Percentiles rank a stretch among this genome's conserved stretches.
phyloP scores from a whole-genome alignment of 2,113 vertebrate genomes.

The Passer montanus region DNA sequence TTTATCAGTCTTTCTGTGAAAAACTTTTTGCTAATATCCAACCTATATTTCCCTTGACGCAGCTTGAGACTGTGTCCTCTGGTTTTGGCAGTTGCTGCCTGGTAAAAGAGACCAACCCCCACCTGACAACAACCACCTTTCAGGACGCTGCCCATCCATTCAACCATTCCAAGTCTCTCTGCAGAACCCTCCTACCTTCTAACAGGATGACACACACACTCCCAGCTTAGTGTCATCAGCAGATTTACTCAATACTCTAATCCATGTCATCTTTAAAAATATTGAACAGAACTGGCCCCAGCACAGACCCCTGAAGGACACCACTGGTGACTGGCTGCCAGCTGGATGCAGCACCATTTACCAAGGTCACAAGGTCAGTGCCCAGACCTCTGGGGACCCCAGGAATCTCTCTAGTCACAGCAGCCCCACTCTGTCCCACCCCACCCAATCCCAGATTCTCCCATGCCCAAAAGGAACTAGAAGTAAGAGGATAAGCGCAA shows the following conservation, averaged over 20 bases:
- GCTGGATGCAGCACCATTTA: not conserved
- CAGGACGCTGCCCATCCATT: not conserved
- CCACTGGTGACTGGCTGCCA: not conserved
- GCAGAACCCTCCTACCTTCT: not conserved
- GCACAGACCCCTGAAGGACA: not conserved
- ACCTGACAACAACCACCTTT: no score
- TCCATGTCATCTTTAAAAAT: not conserved
- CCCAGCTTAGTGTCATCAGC: not conserved
- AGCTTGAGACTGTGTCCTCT: no score
- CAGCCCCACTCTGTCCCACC: not conserved
- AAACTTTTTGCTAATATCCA: no score
- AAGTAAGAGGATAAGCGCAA: not conserved
- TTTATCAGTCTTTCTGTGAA: no score
- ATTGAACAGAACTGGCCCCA: not conserved
- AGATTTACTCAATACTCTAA: not conserved
- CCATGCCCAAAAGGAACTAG: not conserved
- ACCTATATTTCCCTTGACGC: no score
- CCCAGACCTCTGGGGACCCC: not conserved
- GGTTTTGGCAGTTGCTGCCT: no score
- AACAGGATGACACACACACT: fast-evolving
- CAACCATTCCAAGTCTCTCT: not conserved
- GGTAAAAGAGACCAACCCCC: no score
- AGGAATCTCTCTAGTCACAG: not conserved
- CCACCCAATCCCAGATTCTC: not conserved
- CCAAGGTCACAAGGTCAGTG: not conserved